Percentiles rank a stretch among this genome's conserved stretches.
These are phyloP conservation scores for Pasiphila rectangulata DNA, from an alignment of 2,888 invertebrate species.

Conservation along the genomic window DNA sequence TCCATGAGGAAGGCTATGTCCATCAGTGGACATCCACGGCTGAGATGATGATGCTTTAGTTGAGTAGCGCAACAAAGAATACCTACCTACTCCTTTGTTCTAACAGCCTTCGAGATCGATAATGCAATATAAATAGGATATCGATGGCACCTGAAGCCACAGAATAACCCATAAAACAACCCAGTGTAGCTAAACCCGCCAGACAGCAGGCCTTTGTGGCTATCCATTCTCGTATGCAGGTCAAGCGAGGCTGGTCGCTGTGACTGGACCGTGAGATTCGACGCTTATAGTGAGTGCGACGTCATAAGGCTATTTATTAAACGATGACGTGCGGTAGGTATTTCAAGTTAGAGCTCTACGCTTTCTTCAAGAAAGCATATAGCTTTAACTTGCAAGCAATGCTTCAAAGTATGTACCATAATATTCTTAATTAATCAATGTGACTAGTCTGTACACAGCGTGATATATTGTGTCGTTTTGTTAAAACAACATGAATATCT, in stretches of 20 bases:
- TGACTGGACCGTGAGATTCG: too few relatives aligned
- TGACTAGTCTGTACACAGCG: too few relatives aligned
- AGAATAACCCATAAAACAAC: slow-evolving; percentile 6
- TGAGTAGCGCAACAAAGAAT: too few relatives aligned
- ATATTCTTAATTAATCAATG: too few relatives aligned
- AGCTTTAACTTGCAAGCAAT: neutral
- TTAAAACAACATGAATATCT: too few relatives aligned
- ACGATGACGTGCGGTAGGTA: neutral
- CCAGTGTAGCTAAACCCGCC: slow-evolving; percentile 4
- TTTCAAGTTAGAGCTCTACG: too few relatives aligned
- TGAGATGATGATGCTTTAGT: too few relatives aligned
- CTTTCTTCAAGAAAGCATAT: neutral
- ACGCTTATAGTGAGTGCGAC: slow-evolving; percentile 1
- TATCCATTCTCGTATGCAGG: slow-evolving; percentile 12
- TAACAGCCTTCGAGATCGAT: slow-evolving; percentile 37
- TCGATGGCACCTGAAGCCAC: slow-evolving; percentile 42
- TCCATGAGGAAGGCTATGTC: too few relatives aligned
- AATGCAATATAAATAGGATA: slow-evolving; percentile 55
- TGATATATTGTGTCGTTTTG: too few relatives aligned
- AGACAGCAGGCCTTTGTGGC: neutral
- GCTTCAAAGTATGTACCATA: neutral
- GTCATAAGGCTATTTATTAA: slow-evolving; percentile 4
- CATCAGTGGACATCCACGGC: too few relatives aligned
- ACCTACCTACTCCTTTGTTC: too few relatives aligned
- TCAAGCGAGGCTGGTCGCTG: slow-evolving; percentile 12